Evolutionary conservation across 2,113 vertebrate genomes (phyloP).

Genomic region (Anseranas semipalmata): DNA sequence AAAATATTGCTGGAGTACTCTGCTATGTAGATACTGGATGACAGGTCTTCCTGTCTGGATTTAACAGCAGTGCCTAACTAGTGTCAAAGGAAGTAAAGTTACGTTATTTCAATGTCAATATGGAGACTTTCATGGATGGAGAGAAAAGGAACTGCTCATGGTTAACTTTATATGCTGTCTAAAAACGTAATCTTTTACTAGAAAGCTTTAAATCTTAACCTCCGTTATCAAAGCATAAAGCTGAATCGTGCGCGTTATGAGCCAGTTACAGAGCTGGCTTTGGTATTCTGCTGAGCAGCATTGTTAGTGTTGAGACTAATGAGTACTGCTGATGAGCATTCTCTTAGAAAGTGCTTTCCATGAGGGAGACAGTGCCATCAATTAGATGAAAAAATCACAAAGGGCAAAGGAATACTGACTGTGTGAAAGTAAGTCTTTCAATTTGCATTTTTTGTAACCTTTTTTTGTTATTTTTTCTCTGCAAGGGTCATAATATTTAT

Average conservation of each 20-base stretch:
- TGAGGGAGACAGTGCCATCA: conserved; percentile 76
- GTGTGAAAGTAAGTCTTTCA: conserved; percentile 71
- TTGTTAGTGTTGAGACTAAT: conserved; percentile 76
- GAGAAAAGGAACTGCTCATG: conserved; percentile 13
- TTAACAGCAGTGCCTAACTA: neutral
- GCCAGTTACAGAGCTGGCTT: conserved; percentile 65
- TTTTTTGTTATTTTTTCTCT: conserved; percentile 72
- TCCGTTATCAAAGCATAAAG: neutral
- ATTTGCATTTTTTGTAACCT: conserved; percentile 74
- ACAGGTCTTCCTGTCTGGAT: neutral
- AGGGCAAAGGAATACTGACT: conserved; percentile 74
- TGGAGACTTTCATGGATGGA: neutral
- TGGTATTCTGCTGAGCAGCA: conserved; percentile 64
- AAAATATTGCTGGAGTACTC: neutral
- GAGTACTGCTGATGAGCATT: conserved; percentile 73
- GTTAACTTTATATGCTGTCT: neutral
- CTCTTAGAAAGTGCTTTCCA: conserved; percentile 66
- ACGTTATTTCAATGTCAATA: neutral
- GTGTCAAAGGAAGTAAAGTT: neutral
- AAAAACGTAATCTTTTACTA: neutral
- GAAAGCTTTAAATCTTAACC: conserved; percentile 39
- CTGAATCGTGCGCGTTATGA: conserved; percentile 38
- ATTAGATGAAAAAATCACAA: conserved; percentile 73
- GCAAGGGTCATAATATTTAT: conserved; percentile 96
- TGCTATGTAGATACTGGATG: neutral